Conservation (phyloP, 2,797 vertebrate genomes). For the Scolopax rusticola region DNA sequence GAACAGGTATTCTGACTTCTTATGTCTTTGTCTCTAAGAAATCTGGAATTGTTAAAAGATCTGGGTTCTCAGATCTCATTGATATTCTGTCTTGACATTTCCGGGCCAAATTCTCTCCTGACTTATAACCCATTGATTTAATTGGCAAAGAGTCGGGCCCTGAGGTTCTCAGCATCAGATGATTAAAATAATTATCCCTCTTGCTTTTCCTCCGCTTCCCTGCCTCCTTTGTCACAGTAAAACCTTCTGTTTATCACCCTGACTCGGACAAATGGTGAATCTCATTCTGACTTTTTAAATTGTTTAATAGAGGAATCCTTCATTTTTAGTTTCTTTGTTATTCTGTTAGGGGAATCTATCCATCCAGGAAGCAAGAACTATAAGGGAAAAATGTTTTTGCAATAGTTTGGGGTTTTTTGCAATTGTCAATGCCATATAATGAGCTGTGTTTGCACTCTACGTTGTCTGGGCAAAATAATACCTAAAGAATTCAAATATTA, state of each 20-base stretch:
- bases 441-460: background rate
- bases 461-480: background rate
- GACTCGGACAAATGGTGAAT: constrained; percentile 26
- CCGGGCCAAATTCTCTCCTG: background rate
- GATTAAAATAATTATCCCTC: background rate
- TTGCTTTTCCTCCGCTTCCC: background rate
- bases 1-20: background rate
- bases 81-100: background rate
- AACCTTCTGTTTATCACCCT: background rate
- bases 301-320: background rate
- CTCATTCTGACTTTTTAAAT: background rate
- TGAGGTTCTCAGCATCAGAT: background rate
- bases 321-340: background rate
- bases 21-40: background rate
- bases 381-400: background rate
- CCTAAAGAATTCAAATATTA: background rate
- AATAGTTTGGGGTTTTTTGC: background rate
- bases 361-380: background rate
- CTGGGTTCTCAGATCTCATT: background rate
- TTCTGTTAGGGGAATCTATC: background rate
- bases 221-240: background rate
- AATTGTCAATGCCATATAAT: background rate
- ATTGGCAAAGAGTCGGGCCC: background rate
- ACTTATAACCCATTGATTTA: constrained; percentile 3
- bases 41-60: background rate